phyloP scores from a whole-genome alignment of 2,888 invertebrate species.

The Orthonychiurus folsomi region DNA sequence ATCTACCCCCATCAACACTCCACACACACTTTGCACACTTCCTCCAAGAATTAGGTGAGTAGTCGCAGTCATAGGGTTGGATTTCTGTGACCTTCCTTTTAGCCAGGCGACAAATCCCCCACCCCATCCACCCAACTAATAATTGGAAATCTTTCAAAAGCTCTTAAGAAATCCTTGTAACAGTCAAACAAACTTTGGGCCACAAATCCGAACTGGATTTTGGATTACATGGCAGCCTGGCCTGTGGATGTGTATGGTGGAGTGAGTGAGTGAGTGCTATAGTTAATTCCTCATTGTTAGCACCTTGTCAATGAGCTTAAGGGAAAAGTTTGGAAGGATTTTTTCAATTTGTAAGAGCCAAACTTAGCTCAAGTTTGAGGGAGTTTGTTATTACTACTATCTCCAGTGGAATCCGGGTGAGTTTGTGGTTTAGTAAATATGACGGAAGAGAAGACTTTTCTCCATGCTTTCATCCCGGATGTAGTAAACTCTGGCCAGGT shows the following conservation, averaged over 20 bases:
- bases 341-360: not conserved
- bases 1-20: constrained; percentile 34
- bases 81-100: no score
- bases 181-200: no score
- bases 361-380: not conserved
- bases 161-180: no score
- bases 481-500: not conserved
- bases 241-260: no score
- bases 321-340: not conserved
- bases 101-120: no score
- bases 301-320: not conserved
- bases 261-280: no score
- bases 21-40: constrained; percentile 37
- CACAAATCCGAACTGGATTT: no score
- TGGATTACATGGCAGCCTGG: no score
- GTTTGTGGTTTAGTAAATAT: not conserved
- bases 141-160: no score
- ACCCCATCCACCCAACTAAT: no score
- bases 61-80: not conserved
- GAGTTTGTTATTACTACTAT: not conserved
- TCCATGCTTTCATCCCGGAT: no score
- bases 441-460: not conserved
- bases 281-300: constrained; percentile 1
- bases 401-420: not conserved
- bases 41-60: constrained; percentile 36